phyloP scores from a whole-genome alignment of 2,888 invertebrate species.

The Pristionchus japonicus region DNA sequence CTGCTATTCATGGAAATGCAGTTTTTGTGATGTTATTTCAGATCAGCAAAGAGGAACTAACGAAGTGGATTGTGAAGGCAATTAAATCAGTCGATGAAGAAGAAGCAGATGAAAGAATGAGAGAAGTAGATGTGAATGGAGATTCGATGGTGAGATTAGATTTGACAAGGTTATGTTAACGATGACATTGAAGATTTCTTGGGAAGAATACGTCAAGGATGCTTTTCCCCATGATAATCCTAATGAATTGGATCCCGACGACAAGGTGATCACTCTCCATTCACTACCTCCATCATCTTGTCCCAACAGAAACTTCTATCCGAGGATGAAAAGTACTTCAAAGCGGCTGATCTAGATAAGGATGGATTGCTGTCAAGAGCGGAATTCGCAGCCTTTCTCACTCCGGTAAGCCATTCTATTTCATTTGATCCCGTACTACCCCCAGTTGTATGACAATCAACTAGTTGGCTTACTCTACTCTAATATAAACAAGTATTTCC shows the following conservation, averaged over 20 bases:
- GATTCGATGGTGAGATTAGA: conserved; percentile 57
- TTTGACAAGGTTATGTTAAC: not conserved
- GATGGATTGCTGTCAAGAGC: conserved; percentile 84
- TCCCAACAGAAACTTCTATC: conserved; percentile 87
- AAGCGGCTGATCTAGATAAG: conserved; percentile 83
- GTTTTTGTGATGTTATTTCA: not conserved
- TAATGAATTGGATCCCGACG: conserved; percentile 64
- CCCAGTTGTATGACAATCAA: not conserved
- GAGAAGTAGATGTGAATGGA: conserved; percentile 81
- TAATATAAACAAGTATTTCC: not conserved
- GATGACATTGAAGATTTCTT: conserved; percentile 80
- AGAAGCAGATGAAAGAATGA: conserved; percentile 75
- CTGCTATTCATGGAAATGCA: not conserved
- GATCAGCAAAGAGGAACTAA: conserved; percentile 81
- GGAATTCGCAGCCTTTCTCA: conserved; percentile 91
- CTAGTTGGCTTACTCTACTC: too few relatives aligned
- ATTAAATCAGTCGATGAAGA: conserved; percentile 81
- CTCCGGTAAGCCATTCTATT: conserved; percentile 81
- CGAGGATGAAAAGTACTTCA: conserved; percentile 47
- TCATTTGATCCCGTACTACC: too few relatives aligned
- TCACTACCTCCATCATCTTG: not conserved
- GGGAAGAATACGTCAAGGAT: conserved; percentile 91
- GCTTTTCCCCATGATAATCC: conserved; percentile 81
- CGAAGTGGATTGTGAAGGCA: conserved; percentile 92
- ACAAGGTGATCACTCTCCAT: conserved; percentile 48